These are phyloP conservation scores for Platycheirus rosarum DNA, from an alignment of 2,888 invertebrate species.

Conservation along the genomic window DNA sequence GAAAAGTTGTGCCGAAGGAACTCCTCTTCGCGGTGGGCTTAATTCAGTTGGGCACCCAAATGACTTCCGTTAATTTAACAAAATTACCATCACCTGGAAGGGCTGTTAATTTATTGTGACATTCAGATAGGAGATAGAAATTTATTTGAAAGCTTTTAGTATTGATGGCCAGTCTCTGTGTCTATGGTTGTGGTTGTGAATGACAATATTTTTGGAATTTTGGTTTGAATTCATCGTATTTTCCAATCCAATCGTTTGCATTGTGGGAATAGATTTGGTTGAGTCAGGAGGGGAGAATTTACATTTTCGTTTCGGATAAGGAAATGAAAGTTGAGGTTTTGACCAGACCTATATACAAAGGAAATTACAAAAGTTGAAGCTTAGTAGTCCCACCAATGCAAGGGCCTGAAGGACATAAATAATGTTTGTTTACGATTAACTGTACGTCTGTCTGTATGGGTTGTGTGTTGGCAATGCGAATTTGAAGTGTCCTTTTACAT, in stretches of 20 bases:
- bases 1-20: not conserved
- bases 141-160: too few species aligned
- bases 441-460: too few species aligned
- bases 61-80: slow-evolving; percentile 29
- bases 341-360: slow-evolving; percentile 12
- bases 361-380: slow-evolving; percentile 54
- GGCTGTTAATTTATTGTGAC: too few species aligned
- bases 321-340: slow-evolving; percentile 58
- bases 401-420: slow-evolving; percentile 9
- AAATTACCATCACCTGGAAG: slow-evolving; percentile 20
- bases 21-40: not conserved
- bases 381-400: too few species aligned
- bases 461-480: too few species aligned
- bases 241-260: slow-evolving; percentile 10
- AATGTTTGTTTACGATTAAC: slow-evolving; percentile 28
- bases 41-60: slow-evolving; percentile 19
- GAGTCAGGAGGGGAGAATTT: slow-evolving; percentile 32
- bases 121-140: too few species aligned
- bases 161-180: too few species aligned
- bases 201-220: slow-evolving; percentile 20
- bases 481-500: too few species aligned
- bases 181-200: slow-evolving; percentile 10
- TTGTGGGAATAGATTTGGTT: slow-evolving; percentile 3
- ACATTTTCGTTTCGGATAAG: slow-evolving; percentile 52
- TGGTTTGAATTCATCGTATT: slow-evolving; percentile 30